phyloP scores from a whole-genome alignment of 2,797 vertebrate species.

The Threskiornis aethiopicus region DNA sequence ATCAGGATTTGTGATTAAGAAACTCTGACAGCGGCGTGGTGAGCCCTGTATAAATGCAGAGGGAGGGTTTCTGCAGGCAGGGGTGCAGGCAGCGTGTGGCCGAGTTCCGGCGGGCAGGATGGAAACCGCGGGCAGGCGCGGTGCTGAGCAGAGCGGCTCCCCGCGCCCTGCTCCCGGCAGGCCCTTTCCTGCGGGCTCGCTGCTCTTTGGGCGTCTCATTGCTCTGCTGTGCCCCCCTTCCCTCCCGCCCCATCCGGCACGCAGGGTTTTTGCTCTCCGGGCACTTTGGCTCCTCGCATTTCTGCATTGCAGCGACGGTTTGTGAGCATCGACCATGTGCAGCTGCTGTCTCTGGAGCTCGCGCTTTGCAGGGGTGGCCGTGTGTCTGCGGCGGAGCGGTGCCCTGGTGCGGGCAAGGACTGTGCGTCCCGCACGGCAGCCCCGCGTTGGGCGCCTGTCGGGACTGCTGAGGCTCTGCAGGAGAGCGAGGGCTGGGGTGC shows the following conservation, averaged over 20 bases:
- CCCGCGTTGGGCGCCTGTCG: not conserved
- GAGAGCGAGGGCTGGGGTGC: not conserved
- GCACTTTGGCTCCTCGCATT: accelerated
- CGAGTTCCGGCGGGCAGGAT: not conserved
- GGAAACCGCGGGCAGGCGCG: no score
- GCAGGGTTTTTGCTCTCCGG: not conserved
- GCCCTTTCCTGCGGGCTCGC: not conserved
- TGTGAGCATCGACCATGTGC: not conserved
- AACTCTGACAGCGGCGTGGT: not conserved
- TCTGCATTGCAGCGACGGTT: not conserved
- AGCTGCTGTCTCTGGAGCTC: not conserved
- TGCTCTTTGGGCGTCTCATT: not conserved
- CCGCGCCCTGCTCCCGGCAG: accelerated
- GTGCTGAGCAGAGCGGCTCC: not conserved
- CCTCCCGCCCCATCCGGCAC: accelerated
- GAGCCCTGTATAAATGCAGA: accelerated
- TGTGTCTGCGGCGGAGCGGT: not conserved
- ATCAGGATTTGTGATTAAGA: constrained; percentile 8
- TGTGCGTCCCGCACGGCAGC: not conserved
- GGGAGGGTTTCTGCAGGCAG: not conserved
- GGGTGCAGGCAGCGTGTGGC: not conserved
- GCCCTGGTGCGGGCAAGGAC: no score
- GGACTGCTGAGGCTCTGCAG: not conserved
- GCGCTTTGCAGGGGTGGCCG: accelerated
- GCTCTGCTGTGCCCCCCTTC: not conserved